Evolutionary conservation across 2,888 invertebrate genomes (phyloP), one percentile per base, ranked within the genome.

Genomic region (Limnephilus marmoratus): DNA sequence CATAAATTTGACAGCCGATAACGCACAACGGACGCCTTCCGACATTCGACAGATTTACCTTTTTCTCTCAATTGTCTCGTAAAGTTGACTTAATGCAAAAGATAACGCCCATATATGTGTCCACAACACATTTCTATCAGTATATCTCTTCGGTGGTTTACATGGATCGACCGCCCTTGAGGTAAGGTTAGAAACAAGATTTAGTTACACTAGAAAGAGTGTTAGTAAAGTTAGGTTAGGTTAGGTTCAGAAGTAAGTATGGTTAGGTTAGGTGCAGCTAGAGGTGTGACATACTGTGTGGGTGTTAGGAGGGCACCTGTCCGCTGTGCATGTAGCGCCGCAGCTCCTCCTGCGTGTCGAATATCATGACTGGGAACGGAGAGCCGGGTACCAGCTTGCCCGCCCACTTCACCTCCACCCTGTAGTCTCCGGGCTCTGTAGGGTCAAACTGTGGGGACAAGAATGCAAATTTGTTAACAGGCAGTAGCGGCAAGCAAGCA

Each of bases 341-440:
- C 93, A 99, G 96, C 95, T 99, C 99, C 95, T 99, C 99, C 95
- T 99, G 99, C 13, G 99, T 99, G 95, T 99, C 99, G 95, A 99
- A 99, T 94, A 99, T 99, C 98, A 99, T 98, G 94, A 99, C 99
- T 93, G 98, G 98, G 97, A 99, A 99, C 0, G 99, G 99, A 85
- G 99, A 99, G 91, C 99, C 99, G 90, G 99, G 99, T 41, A 99
- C 99, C 94, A 99, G 98, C 94, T 99, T 98, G 37, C 99, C 99
- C 7, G 99, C 99, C 99, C 99, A 99, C 95, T 98, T 98, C 3
- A 99, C 99, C 95, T 99, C 99, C 85, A 99, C 99, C 93, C 99
- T 97, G 95, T 99, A 99, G 95, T 99, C 99, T 68, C 99, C 99
- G 5, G 99, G 99, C 95, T 99, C 99, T 91, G 99, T 99, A 92